Conservation (phyloP, 35 echinoderm and acorn worm species). For the Apostichopus japonicus region DNA sequence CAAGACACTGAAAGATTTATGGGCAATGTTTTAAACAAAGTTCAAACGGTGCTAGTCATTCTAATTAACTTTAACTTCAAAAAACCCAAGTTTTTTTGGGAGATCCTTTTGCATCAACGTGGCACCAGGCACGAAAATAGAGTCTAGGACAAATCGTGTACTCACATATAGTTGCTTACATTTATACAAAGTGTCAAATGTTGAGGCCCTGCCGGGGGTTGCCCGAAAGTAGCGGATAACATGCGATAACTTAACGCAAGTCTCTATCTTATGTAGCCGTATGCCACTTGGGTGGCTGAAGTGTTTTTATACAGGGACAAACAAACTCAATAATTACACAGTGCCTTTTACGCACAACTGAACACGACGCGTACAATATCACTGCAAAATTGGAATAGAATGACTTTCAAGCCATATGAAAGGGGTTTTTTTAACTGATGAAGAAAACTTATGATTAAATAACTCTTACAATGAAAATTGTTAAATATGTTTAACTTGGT, state of each 20-base stretch:
- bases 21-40: slow-evolving; percentile 25
- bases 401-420: too few relatives aligned
- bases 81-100: not conserved
- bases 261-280: not conserved
- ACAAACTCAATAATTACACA: too few relatives aligned
- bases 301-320: not conserved
- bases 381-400: too few relatives aligned
- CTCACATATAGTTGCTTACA: slow-evolving; percentile 45
- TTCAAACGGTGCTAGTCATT: slow-evolving; percentile 28
- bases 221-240: not conserved
- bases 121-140: slow-evolving; percentile 12
- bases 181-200: slow-evolving; percentile 48
- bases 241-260: not conserved
- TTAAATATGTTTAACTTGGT: too few relatives aligned
- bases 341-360: too few relatives aligned
- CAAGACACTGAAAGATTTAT: not conserved
- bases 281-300: slow-evolving; percentile 11
- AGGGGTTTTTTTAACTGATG: too few relatives aligned
- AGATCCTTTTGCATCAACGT: not conserved
- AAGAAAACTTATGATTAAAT: too few relatives aligned
- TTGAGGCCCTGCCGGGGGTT: not conserved
- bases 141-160: slow-evolving; percentile 2
- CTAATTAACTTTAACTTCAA: slow-evolving; percentile 44
- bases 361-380: too few relatives aligned
- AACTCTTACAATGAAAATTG: too few relatives aligned